Percentiles rank a stretch among this genome's conserved stretches.
Conservation (phyloP, 37 sponge, comb jelly and placozoan genomes). For the Oscarella lobularis region DNA sequence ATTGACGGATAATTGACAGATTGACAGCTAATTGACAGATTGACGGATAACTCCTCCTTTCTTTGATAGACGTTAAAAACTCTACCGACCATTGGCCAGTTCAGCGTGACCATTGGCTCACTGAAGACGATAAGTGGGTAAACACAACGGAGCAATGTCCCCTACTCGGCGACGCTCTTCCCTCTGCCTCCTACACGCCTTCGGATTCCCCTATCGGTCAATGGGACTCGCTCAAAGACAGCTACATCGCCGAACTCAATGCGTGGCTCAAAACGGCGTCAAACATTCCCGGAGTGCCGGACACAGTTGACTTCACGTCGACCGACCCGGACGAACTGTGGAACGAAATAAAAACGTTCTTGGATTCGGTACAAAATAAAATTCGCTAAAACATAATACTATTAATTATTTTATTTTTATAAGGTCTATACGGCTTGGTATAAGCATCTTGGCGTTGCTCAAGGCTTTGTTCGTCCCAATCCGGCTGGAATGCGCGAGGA, state of each 20-base stretch:
- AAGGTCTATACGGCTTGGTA: too few relatives aligned
- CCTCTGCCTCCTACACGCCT: background rate
- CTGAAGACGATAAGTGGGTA: background rate
- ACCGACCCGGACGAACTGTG: background rate
- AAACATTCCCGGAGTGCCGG: background rate
- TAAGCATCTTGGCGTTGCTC: too few relatives aligned
- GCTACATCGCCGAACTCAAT: background rate
- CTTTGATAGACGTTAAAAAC: background rate
- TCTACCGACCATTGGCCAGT: background rate
- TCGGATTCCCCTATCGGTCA: background rate
- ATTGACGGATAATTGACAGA: too few relatives aligned
- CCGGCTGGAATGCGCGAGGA: too few relatives aligned
- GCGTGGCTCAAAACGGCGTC: background rate
- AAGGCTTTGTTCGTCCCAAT: too few relatives aligned
- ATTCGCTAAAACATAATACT: too few relatives aligned
- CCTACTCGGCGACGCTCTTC: background rate
- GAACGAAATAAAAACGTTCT: background rate
- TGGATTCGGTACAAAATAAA: too few relatives aligned
- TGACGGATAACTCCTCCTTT: background rate
- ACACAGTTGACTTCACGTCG: background rate
- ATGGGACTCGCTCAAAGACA: background rate
- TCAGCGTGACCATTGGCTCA: background rate
- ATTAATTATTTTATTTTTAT: too few relatives aligned
- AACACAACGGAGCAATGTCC: background rate
- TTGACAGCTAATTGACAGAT: too few relatives aligned